phyloP scores from a whole-genome alignment of 2,113 vertebrate species.

The Hemiscyllium ocellatum region DNA sequence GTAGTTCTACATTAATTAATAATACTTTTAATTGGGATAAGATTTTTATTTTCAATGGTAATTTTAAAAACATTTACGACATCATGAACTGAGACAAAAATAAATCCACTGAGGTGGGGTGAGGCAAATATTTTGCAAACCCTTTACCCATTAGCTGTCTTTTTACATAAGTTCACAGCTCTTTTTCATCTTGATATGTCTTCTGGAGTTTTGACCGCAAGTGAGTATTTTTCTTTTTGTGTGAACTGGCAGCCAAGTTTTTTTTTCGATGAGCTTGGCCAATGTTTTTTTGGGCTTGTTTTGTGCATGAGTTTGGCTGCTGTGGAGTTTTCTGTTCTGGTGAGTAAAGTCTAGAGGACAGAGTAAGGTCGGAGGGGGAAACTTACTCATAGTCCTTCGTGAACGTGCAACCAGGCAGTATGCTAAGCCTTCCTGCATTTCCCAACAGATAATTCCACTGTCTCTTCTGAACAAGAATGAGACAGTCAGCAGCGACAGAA shows the following conservation, averaged over 20 bases:
- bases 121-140: too few species aligned
- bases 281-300: slow-evolving; percentile 34
- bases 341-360: slow-evolving; percentile 31
- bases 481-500: background rate
- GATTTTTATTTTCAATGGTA: background rate
- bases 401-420: background rate
- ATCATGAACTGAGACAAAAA: background rate
- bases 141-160: background rate
- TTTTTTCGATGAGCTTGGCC: slow-evolving; percentile 24
- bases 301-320: slow-evolving; percentile 30
- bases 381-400: background rate
- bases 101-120: background rate
- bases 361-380: background rate
- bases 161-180: background rate
- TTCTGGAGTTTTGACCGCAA: slow-evolving; percentile 29
- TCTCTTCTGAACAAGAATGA: background rate
- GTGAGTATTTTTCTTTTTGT: slow-evolving; percentile 33
- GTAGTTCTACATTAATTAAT: background rate
- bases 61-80: background rate
- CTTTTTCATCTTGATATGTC: slow-evolving; percentile 16
- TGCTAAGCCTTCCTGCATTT: background rate
- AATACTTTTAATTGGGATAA: background rate
- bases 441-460: background rate
- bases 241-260: slow-evolving; percentile 31
- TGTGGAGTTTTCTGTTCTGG: background rate